Conservation (phyloP, 2,113 vertebrate species). For the Callorhinus ursinus region DNA sequence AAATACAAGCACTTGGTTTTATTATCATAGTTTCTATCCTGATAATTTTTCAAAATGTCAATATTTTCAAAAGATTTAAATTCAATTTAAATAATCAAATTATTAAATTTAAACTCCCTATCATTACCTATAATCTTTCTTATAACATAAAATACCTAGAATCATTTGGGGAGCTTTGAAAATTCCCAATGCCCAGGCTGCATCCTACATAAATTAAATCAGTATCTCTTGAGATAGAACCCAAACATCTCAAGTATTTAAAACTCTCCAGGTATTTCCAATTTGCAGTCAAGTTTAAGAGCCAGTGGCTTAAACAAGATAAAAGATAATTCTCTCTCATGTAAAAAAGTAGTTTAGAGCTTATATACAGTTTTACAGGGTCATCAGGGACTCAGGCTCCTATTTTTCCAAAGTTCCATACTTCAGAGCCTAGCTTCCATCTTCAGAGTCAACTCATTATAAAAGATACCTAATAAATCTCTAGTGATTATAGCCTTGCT, state of each 20-base stretch:
- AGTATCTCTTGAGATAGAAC: neutral
- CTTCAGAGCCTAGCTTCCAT: neutral
- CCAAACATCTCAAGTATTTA: neutral
- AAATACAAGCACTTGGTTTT: neutral
- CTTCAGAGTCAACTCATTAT: neutral
- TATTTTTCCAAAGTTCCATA: neutral
- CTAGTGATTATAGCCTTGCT: neutral
- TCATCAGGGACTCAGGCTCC: neutral
- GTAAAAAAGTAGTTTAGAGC: neutral
- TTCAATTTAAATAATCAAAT: slow-evolving; percentile 9
- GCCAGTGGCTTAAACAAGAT: neutral
- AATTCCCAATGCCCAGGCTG: neutral
- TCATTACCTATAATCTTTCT: neutral
- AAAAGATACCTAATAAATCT: neutral
- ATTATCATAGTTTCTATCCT: neutral
- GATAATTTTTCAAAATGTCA: slow-evolving; percentile 1
- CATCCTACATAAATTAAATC: slow-evolving; percentile 1
- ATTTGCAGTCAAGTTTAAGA: slow-evolving; percentile 27
- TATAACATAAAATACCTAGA: neutral
- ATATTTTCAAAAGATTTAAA: slow-evolving; percentile 35
- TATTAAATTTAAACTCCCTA: neutral
- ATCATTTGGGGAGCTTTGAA: neutral
- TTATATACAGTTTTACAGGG: neutral
- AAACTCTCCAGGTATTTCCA: slow-evolving; percentile 18
- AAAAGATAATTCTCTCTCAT: neutral